Evolutionary conservation across 2,888 invertebrate genomes (phyloP).

Genomic region (Diaphora mendica): DNA sequence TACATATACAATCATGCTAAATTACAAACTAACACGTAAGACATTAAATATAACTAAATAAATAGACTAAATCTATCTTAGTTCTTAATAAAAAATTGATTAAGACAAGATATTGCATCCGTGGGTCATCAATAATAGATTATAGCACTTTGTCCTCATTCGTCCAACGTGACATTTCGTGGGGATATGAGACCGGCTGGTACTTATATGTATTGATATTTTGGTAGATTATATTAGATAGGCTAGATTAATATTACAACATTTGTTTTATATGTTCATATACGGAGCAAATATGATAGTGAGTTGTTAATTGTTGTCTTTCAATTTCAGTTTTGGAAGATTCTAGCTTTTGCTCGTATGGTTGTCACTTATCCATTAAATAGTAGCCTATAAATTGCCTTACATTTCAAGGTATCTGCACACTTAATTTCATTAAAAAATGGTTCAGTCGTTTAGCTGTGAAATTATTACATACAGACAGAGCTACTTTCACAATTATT

Average conservation of each 20-base stretch:
- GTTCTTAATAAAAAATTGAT: constrained; percentile 9
- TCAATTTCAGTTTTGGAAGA: too few species aligned
- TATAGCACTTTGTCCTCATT: constrained; percentile 13
- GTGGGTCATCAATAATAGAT: constrained; percentile 13
- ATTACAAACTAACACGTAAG: not conserved
- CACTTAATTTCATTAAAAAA: too few species aligned
- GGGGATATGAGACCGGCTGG: not conserved
- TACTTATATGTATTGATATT: constrained; percentile 1
- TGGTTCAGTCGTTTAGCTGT: too few species aligned
- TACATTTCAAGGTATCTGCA: too few species aligned
- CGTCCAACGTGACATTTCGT: constrained; percentile 7
- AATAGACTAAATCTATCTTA: not conserved
- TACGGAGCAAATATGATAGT: too few species aligned
- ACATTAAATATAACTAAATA: too few species aligned
- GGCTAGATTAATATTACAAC: not conserved
- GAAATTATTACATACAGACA: too few species aligned
- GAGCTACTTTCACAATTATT: too few species aligned
- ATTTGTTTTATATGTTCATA: not conserved
- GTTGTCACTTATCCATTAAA: too few species aligned
- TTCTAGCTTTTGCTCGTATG: too few species aligned
- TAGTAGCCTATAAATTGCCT: too few species aligned
- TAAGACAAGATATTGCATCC: constrained; percentile 8
- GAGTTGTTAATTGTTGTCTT: too few species aligned
- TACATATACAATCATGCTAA: not conserved
- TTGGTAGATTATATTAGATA: not conserved